A percentile compares a stretch with the other conserved stretches of the same genome.
Conservation (phyloP, 2,113 vertebrate species). For the Sylvia atricapilla region DNA sequence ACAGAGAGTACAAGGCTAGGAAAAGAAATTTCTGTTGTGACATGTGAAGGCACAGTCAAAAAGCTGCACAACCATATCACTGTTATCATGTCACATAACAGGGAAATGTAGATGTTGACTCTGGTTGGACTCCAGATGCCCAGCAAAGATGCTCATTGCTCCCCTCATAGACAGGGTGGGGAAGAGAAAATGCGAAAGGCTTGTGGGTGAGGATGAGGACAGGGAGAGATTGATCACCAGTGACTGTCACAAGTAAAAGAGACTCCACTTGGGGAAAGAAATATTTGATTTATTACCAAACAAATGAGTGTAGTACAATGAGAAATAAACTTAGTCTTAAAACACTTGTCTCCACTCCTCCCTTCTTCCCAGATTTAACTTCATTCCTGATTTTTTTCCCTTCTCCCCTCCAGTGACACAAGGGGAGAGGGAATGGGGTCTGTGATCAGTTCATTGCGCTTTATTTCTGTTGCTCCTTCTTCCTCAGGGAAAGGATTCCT, state of each 20-base stretch:
- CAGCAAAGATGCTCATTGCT: background rate
- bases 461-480: rapidly evolving
- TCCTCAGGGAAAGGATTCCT: background rate
- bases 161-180: background rate
- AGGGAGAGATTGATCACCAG: too few relatives aligned
- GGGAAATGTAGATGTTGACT: background rate
- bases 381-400: background rate
- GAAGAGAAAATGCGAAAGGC: background rate
- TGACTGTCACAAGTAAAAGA: background rate
- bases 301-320: background rate
- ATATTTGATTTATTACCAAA: background rate
- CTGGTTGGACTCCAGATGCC: background rate
- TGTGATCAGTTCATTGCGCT: background rate
- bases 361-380: background rate
- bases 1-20: background rate
- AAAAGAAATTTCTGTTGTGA: background rate
- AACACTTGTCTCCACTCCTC: background rate
- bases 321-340: background rate
- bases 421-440: background rate
- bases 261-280: background rate
- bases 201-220: background rate
- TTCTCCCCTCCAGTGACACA: background rate
- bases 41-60: background rate
- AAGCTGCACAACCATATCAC: background rate
- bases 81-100: background rate